phyloP scores from a whole-genome alignment of 37 sponge, comb jelly and placozoan species.

The Spongia lamella region DNA sequence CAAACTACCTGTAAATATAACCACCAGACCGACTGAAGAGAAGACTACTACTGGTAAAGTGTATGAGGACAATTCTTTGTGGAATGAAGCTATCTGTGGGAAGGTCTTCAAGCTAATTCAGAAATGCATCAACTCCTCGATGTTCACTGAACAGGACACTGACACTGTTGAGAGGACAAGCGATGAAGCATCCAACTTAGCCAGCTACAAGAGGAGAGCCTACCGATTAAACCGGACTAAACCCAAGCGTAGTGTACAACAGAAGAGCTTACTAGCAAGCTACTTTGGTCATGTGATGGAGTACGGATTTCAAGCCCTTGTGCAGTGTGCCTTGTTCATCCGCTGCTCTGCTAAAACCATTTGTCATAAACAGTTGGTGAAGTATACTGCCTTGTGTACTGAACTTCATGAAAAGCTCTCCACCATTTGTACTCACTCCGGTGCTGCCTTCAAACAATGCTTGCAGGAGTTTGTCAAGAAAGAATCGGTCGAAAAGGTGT shows the following conservation, averaged over 20 bases:
- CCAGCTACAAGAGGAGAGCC: not conserved
- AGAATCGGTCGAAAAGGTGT: conserved; percentile 33
- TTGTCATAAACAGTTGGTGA: not conserved
- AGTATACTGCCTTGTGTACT: not conserved
- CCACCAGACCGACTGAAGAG: too few species aligned
- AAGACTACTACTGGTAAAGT: not conserved
- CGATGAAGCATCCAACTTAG: not conserved
- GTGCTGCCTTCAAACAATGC: conserved; percentile 19
- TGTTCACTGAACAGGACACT: not conserved
- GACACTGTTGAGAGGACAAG: not conserved
- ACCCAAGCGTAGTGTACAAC: not conserved
- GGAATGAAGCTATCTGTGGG: conserved; percentile 32
- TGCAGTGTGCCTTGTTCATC: not conserved
- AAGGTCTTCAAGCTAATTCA: conserved; percentile 63
- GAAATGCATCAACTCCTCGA: conserved; percentile 62
- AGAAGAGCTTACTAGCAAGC: not conserved
- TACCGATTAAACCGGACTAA: not conserved
- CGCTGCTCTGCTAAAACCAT: too few species aligned
- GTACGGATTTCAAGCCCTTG: not conserved
- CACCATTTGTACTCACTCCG: conserved; percentile 29
- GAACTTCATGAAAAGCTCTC: conserved; percentile 15
- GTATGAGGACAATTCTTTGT: conserved; percentile 2
- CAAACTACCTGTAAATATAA: conserved; percentile 31
- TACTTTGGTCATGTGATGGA: conserved; percentile 2
- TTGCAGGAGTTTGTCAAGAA: conserved; percentile 22